phyloP scores from a whole-genome alignment of 2,888 invertebrate species.

The Rotaria magnacalcarata region DNA sequence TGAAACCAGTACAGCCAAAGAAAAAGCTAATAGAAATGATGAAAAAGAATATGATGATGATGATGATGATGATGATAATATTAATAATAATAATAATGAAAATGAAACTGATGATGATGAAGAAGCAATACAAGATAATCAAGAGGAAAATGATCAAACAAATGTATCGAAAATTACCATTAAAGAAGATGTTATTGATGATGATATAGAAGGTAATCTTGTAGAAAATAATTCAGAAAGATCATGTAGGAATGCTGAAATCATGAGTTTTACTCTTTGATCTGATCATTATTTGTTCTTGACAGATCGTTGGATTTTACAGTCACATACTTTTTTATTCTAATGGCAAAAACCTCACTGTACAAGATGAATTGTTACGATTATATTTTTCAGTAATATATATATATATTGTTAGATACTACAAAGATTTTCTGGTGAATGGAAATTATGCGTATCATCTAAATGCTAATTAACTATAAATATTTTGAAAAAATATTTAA shows the following conservation, averaged over 20 bases:
- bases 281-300: too few species aligned
- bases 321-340: too few species aligned
- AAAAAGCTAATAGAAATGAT: slow-evolving; percentile 46
- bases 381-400: too few species aligned
- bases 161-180: slow-evolving; percentile 27
- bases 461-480: too few species aligned
- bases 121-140: slow-evolving; percentile 37
- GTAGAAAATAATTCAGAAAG: background rate
- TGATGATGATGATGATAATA: slow-evolving; percentile 40
- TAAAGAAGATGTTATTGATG: slow-evolving; percentile 40
- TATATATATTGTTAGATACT: too few species aligned
- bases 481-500: too few species aligned
- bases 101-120: slow-evolving; percentile 47
- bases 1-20: slow-evolving; percentile 65
- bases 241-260: background rate
- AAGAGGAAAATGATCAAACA: slow-evolving; percentile 36
- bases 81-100: slow-evolving; percentile 44
- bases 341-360: too few species aligned
- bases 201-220: slow-evolving; percentile 44
- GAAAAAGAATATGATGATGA: slow-evolving; percentile 45
- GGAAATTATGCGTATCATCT: too few species aligned
- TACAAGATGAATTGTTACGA: too few species aligned
- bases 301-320: too few species aligned
- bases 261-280: too few species aligned
- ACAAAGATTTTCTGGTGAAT: too few species aligned